These are phyloP conservation scores for Serinus canaria DNA, from an alignment of 2,113 vertebrate genomes.

Conservation along the genomic window DNA sequence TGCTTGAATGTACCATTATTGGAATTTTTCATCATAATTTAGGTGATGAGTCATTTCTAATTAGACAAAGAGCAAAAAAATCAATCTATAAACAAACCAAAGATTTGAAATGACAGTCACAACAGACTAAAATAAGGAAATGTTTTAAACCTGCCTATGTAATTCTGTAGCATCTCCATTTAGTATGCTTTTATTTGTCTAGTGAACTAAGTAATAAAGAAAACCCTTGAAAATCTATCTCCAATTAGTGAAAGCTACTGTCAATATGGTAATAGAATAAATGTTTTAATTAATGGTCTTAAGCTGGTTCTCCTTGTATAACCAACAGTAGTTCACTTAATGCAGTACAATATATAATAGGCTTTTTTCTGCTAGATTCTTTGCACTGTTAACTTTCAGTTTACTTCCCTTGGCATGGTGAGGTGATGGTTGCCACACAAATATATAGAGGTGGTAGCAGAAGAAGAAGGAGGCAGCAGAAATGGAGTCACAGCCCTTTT, in stretches of 20 bases:
- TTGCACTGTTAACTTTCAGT: neutral
- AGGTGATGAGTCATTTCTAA: conserved; percentile 24
- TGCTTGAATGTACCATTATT: neutral
- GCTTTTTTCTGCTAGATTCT: neutral
- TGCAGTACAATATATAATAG: neutral
- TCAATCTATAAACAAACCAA: neutral
- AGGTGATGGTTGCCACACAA: neutral
- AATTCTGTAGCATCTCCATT: neutral
- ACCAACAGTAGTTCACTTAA: neutral
- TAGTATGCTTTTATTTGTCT: neutral
- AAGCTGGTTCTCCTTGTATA: neutral
- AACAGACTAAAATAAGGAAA: neutral
- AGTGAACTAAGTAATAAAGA: neutral
- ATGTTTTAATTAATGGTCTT: neutral
- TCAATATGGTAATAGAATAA: neutral
- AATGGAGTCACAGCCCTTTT: neutral
- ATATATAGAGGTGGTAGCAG: neutral
- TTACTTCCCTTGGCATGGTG: neutral
- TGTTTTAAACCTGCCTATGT: neutral
- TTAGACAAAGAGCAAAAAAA: neutral
- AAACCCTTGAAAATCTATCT: neutral
- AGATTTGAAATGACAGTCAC: neutral
- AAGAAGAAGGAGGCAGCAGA: neutral
- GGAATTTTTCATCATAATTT: neutral
- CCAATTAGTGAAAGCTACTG: neutral